Evolutionary conservation across 2,113 vertebrate genomes (phyloP).

Genomic region (Lontra canadensis): DNA sequence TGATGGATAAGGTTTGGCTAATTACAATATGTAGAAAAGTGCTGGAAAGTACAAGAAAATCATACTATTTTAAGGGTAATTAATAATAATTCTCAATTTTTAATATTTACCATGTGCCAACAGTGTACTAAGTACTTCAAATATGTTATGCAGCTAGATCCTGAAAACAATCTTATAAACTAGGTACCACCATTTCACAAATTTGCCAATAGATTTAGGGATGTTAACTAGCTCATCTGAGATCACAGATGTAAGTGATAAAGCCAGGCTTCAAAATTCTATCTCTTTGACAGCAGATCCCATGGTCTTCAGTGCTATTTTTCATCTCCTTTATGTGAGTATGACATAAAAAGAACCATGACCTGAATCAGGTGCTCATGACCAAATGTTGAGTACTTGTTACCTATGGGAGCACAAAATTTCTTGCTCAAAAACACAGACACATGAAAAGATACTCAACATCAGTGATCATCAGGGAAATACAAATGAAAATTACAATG

Average conservation of each 20-base stretch:
- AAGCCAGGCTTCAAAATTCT: background rate
- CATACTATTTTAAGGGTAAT: background rate
- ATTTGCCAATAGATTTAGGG: background rate
- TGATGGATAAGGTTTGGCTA: background rate
- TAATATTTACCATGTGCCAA: background rate
- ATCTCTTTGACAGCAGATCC: background rate
- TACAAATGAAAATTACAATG: background rate
- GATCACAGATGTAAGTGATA: background rate
- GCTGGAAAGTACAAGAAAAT: background rate
- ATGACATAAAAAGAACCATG: background rate
- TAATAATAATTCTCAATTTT: background rate
- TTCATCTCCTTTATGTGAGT: rapidly evolving
- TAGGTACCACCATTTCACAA: background rate
- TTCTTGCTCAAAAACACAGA: background rate
- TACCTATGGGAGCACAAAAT: background rate
- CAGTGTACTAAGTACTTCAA: background rate
- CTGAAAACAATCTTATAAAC: background rate
- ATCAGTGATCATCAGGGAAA: background rate
- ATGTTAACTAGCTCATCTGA: background rate
- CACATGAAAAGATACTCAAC: background rate
- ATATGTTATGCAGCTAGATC: background rate
- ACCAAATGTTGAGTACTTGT: background rate
- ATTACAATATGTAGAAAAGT: background rate
- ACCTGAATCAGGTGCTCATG: background rate
- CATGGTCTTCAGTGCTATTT: background rate